These are phyloP conservation scores for Poeciliopsis turrubarensis DNA, from an alignment of 2,113 vertebrate species.

Conservation along the genomic window DNA sequence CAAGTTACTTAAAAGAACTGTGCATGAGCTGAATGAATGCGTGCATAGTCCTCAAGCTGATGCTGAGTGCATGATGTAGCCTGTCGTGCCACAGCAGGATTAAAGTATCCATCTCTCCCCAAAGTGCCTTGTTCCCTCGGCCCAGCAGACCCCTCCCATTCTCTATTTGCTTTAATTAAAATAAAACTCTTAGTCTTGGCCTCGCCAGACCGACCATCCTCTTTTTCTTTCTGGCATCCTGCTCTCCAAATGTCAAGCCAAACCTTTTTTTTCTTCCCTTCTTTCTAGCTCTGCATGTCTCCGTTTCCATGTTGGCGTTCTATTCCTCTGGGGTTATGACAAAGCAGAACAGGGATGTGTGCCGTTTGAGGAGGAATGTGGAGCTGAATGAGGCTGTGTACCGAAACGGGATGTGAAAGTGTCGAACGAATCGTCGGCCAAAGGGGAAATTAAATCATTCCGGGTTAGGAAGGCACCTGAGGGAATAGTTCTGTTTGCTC, in stretches of 20 bases:
- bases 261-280: slow-evolving; percentile 16
- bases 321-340: slow-evolving; percentile 40
- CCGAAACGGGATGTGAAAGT: slow-evolving; percentile 64
- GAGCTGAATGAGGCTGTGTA: slow-evolving; percentile 46
- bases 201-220: slow-evolving; percentile 44
- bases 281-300: slow-evolving; percentile 20
- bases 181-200: slow-evolving; percentile 67
- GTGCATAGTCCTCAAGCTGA: slow-evolving; percentile 9
- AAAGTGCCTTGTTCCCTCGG: slow-evolving; percentile 48
- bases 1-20: background rate
- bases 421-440: slow-evolving; percentile 62
- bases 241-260: slow-evolving; percentile 35
- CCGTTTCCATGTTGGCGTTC: slow-evolving; percentile 26
- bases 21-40: background rate
- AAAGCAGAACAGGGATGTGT: slow-evolving; percentile 41
- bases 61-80: slow-evolving; percentile 55
- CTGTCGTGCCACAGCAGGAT: slow-evolving; percentile 76
- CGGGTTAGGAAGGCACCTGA: slow-evolving; percentile 62
- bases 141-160: slow-evolving; percentile 55
- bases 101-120: slow-evolving; percentile 70
- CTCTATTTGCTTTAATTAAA: slow-evolving; percentile 80
- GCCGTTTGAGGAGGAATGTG: slow-evolving; percentile 46
- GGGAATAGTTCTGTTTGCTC: slow-evolving; percentile 60
- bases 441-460: slow-evolving; percentile 79
- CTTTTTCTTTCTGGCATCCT: slow-evolving; percentile 48